Percentiles rank a stretch among this genome's conserved stretches.
Evolutionary conservation across 2,113 vertebrate genomes (phyloP).

Genomic region (Brachyhypopomus occidentalis): DNA sequence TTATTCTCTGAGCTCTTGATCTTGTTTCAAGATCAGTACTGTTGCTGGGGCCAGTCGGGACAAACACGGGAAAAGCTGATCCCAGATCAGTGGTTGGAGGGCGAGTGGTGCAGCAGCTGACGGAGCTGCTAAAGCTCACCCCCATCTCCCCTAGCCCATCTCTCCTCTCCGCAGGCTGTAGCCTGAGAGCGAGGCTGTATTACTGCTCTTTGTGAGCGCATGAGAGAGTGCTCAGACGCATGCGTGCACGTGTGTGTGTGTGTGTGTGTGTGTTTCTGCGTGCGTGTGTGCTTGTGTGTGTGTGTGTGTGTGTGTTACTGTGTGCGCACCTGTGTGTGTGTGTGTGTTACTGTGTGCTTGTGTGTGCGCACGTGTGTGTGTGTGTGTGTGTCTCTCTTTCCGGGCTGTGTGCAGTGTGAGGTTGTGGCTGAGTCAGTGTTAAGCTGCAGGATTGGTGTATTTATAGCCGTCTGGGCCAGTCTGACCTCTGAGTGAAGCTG

Average conservation of each 20-base stretch:
- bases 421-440: conserved; percentile 32
- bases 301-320: too few species aligned
- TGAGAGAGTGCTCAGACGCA: not conserved
- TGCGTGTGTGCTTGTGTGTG: too few species aligned
- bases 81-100: not conserved
- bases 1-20: not conserved
- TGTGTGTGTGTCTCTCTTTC: not conserved
- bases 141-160: not conserved
- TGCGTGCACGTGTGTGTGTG: not conserved
- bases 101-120: conserved; percentile 20
- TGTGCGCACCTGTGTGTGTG: not conserved
- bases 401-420: not conserved
- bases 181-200: not conserved
- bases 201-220: not conserved
- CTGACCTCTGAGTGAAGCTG: conserved; percentile 35
- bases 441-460: conserved; percentile 47
- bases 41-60: not conserved
- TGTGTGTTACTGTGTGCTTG: not conserved
- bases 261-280: too few species aligned
- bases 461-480: conserved; percentile 41
- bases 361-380: not conserved
- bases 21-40: not conserved
- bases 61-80: not conserved
- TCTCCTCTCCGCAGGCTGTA: not conserved
- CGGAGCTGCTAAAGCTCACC: not conserved